These are phyloP conservation scores for Cynodonichthys magdalenae DNA, from an alignment of 2,797 vertebrate genomes.

Conservation along the genomic window DNA sequence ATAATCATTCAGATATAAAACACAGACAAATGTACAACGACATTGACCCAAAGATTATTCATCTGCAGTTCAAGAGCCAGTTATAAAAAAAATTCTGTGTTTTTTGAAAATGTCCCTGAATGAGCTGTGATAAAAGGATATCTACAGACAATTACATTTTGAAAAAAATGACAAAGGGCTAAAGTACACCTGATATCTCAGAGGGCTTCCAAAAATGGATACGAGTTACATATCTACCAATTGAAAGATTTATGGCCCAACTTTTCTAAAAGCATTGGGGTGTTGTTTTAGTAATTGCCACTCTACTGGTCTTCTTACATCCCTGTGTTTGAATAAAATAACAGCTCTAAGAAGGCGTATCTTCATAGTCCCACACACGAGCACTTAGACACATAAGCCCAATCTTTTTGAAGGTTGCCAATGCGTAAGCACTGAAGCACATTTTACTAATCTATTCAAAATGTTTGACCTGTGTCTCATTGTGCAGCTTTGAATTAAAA, in stretches of 20 bases:
- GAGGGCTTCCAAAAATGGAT: conserved; percentile 19
- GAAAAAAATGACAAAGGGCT: background rate
- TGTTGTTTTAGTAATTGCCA: conserved; percentile 25
- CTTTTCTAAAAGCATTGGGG: conserved; percentile 34
- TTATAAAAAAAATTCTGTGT: no score
- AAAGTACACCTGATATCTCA: conserved; percentile 4
- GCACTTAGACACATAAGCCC: conserved; percentile 40
- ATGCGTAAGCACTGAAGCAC: no score
- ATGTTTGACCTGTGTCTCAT: no score
- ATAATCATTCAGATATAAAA: background rate
- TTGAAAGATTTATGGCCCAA: conserved; percentile 41
- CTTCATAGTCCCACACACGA: conserved; percentile 35
- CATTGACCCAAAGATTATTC: background rate
- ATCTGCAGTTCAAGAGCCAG: background rate
- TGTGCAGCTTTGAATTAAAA: no score
- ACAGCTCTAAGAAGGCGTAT: conserved; percentile 36
- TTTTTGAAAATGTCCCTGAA: background rate
- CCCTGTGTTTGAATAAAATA: conserved; percentile 34
- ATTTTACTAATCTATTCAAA: no score
- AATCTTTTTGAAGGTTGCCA: background rate
- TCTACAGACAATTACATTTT: background rate
- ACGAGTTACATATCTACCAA: conserved; percentile 15
- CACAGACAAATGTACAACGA: background rate
- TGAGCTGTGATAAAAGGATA: background rate
- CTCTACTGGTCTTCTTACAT: conserved; percentile 20